Percentiles rank a stretch among this genome's conserved stretches.
phyloP scores from a whole-genome alignment of 2,113 vertebrate species.

The Nicator chloris region DNA sequence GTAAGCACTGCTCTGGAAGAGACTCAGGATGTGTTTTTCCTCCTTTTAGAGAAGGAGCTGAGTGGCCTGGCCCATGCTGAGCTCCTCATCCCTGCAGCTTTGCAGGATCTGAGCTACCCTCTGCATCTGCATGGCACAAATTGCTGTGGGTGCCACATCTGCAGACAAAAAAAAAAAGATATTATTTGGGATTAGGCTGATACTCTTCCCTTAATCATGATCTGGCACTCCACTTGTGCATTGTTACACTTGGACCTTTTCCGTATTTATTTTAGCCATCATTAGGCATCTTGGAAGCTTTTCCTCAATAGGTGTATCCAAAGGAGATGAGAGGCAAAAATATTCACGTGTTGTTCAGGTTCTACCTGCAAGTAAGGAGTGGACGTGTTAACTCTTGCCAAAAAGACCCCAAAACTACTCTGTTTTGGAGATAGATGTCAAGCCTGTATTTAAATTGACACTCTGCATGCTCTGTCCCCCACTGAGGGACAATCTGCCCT shows the following conservation, averaged over 20 bases:
- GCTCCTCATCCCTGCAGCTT: not conserved
- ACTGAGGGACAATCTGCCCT: not conserved
- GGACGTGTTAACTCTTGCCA: not conserved
- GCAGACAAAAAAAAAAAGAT: not conserved
- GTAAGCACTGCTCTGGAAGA: not conserved
- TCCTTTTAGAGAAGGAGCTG: accelerated
- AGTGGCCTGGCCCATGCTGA: accelerated
- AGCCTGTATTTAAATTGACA: not conserved
- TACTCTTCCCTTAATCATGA: accelerated
- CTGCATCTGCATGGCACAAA: accelerated
- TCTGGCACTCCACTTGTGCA: not conserved
- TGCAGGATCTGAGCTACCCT: not conserved
- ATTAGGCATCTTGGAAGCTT: not conserved
- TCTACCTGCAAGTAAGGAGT: not conserved
- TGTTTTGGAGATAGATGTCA: not conserved
- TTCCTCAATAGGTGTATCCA: accelerated
- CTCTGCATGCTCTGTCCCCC: not conserved
- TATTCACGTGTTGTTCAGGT: accelerated
- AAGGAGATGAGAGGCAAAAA: not conserved
- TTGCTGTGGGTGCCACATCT: not conserved
- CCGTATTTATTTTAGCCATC: not conserved
- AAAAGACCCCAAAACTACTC: accelerated
- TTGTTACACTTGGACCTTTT: not conserved
- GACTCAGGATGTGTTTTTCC: not conserved
- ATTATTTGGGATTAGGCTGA: not conserved